phyloP scores from a whole-genome alignment of 1,140 invertebrate genomes.

The Bombus haemorrhoidalis region DNA sequence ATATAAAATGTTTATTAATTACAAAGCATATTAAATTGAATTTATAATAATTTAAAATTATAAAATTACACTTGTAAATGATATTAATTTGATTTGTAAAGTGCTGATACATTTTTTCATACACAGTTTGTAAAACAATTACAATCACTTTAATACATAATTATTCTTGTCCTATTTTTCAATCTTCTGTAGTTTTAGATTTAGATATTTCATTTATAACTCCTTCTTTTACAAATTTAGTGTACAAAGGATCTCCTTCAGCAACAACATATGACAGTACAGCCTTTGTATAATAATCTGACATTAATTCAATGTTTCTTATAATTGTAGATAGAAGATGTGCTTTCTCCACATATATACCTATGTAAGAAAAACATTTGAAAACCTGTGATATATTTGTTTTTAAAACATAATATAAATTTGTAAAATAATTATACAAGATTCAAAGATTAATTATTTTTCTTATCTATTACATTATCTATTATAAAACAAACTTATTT shows the following conservation, averaged over 20 bases:
- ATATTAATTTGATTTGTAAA: not conserved
- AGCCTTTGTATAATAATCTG: constrained; percentile 92
- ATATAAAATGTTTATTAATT: not conserved
- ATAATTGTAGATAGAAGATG: constrained; percentile 96
- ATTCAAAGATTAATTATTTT: not conserved
- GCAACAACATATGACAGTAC: constrained; percentile 89
- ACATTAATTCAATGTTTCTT: constrained; percentile 91
- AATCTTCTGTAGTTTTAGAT: constrained; percentile 19
- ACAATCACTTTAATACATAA: not conserved
- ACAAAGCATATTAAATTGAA: not conserved
- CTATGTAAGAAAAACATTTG: constrained; percentile 70
- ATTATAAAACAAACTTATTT: constrained; percentile 13
- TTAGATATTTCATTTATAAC: constrained; percentile 56
- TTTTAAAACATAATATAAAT: not conserved
- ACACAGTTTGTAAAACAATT: constrained; percentile 9
- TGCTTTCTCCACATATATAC: constrained; percentile 90
- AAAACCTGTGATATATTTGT: not conserved
- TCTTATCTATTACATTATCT: not conserved
- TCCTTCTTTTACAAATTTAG: constrained; percentile 72
- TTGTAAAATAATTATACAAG: not conserved
- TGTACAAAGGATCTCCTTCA: constrained; percentile 83
- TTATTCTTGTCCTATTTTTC: constrained; percentile 28
- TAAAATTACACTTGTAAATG: not conserved
- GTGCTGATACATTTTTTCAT: not conserved
- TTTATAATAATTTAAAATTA: not conserved